Conservation (phyloP, 2,113 vertebrate species). For the Todiramphus saurophagus region DNA sequence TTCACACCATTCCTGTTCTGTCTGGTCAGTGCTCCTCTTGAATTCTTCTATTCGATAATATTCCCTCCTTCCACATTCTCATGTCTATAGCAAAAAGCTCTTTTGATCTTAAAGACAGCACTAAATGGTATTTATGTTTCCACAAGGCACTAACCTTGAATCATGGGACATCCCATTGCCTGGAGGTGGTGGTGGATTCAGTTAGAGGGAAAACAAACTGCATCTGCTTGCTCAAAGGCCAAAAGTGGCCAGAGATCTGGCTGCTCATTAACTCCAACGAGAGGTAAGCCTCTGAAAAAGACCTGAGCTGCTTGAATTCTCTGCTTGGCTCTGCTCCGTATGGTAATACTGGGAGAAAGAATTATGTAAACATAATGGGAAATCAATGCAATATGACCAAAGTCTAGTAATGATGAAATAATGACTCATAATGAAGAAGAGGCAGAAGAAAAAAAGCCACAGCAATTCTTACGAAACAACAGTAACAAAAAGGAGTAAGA, state of each 20-base stretch:
- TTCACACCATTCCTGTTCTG: neutral
- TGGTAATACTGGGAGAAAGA: neutral
- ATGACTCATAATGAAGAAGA: constrained; percentile 35
- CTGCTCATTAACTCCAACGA: neutral
- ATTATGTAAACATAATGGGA: neutral
- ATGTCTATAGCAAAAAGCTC: neutral
- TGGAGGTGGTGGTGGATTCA: neutral
- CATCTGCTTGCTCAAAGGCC: neutral
- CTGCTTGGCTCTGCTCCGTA: neutral
- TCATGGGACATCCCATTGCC: neutral
- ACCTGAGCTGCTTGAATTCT: neutral
- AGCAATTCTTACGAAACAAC: neutral
- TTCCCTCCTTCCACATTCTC: neutral
- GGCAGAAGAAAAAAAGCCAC: neutral
- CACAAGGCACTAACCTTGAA: neutral
- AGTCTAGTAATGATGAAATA: constrained; percentile 36
- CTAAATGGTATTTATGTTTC: neutral
- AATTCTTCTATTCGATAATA: neutral
- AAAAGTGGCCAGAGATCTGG: neutral
- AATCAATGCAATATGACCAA: constrained; percentile 25
- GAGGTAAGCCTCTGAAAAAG: neutral
- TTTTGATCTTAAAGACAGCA: neutral
- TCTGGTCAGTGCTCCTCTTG: neutral
- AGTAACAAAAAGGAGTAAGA: neutral
- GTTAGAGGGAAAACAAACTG: neutral